Conservation (phyloP, 2,888 invertebrate genomes). For the Holacanthella duospinosa region DNA sequence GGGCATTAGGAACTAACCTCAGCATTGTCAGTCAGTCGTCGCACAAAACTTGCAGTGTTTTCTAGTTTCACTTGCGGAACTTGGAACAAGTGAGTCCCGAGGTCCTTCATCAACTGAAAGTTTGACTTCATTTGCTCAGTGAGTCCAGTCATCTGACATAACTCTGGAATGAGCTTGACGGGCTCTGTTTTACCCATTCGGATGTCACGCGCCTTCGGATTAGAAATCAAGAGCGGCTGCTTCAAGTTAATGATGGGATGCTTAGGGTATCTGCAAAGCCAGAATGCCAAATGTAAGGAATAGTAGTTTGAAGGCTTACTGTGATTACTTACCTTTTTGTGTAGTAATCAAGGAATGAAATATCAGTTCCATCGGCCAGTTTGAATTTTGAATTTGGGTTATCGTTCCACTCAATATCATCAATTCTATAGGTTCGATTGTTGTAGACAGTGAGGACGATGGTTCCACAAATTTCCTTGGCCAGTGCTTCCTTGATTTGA, state of each 20-base stretch:
- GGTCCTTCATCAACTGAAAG: conserved; percentile 73
- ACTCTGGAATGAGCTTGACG: conserved; percentile 63
- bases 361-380: conserved; percentile 34
- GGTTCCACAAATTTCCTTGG: conserved; percentile 42
- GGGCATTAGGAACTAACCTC: no score
- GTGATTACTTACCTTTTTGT: conserved; percentile 13
- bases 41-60: conserved; percentile 45
- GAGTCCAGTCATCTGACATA: conserved; percentile 78
- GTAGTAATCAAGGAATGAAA: conserved; percentile 43
- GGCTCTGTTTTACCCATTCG: background rate
- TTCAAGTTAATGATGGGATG: background rate
- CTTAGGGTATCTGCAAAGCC: background rate
- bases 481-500: conserved; percentile 24
- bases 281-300: no score
- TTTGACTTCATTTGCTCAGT: conserved; percentile 72
- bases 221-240: background rate
- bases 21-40: background rate
- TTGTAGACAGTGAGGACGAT: conserved; percentile 70
- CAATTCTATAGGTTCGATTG: conserved; percentile 46
- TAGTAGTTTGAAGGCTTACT: no score
- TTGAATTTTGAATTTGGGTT: conserved; percentile 42
- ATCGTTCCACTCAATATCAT: conserved; percentile 44
- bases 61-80: background rate
- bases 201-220: background rate
- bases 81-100: conserved; percentile 57